phyloP scores from a whole-genome alignment of 2,797 vertebrate species.

The Pangasius mekongensis region DNA sequence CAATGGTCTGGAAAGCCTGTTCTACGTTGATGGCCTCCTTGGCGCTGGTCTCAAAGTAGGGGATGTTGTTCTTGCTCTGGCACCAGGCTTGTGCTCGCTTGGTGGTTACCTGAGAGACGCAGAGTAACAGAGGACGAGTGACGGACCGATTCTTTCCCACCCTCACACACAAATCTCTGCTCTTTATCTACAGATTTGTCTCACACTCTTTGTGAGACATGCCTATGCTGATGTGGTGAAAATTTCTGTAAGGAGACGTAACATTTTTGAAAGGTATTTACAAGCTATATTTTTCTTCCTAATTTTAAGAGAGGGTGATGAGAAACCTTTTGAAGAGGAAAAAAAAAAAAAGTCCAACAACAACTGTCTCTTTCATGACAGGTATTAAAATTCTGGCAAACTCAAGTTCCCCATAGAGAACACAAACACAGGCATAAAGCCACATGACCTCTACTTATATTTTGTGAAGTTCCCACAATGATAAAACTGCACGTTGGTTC shows the following conservation, averaged over 20 bases:
- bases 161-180: background rate
- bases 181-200: background rate
- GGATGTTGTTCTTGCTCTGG: constrained; percentile 99
- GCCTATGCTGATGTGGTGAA: background rate
- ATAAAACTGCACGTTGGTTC: background rate
- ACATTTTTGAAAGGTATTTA: background rate
- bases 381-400: background rate
- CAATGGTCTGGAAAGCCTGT: constrained; percentile 99
- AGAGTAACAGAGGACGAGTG: constrained; percentile 53
- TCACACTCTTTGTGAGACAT: background rate
- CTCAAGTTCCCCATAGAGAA: background rate
- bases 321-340: background rate
- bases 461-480: background rate
- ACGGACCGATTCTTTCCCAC: background rate
- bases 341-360: background rate
- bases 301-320: background rate
- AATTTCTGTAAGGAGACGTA: background rate
- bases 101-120: constrained; percentile 88
- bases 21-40: constrained; percentile 99
- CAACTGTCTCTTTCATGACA: background rate
- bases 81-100: constrained; percentile 98
- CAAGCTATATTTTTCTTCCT: background rate
- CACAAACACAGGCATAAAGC: background rate
- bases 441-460: background rate
- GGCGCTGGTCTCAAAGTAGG: constrained; percentile 98